Conservation (phyloP, 2,113 vertebrate species). For the Psilopogon haemacephalus region DNA sequence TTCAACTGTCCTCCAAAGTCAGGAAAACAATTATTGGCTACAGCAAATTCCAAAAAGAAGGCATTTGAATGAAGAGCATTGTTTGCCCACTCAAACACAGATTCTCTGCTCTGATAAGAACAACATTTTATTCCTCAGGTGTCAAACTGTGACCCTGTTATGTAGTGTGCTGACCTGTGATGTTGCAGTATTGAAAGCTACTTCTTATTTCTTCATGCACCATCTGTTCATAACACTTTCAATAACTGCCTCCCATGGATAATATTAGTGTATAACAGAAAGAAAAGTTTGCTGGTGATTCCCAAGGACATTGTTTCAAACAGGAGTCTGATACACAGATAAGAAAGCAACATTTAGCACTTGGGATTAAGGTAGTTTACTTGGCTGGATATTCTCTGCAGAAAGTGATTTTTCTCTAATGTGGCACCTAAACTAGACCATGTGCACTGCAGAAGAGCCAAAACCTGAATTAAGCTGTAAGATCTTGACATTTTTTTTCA, state of each 20-base stretch:
- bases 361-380: neutral
- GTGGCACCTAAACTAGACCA: neutral
- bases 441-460: constrained; percentile 7
- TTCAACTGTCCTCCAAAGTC: neutral
- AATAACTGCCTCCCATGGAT: constrained; percentile 31
- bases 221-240: constrained; percentile 53
- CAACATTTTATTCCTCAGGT: neutral
- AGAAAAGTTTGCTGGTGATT: constrained; percentile 57
- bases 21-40: neutral
- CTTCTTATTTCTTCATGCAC: neutral
- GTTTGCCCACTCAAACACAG: neutral
- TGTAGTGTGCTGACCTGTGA: neutral
- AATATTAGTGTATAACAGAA: constrained; percentile 37
- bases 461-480: neutral
- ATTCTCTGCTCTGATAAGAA: neutral
- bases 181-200: neutral
- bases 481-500: neutral
- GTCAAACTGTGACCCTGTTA: constrained; percentile 2
- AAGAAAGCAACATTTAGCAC: constrained; percentile 6
- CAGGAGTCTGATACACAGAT: constrained; percentile 1
- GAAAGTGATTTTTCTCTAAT: neutral
- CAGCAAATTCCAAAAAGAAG: neutral
- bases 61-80: neutral
- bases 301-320: constrained; percentile 37
- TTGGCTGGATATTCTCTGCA: neutral